Evolutionary conservation across 2,797 vertebrate species (phyloP).

Genomic region (Danio aesculapii): DNA sequence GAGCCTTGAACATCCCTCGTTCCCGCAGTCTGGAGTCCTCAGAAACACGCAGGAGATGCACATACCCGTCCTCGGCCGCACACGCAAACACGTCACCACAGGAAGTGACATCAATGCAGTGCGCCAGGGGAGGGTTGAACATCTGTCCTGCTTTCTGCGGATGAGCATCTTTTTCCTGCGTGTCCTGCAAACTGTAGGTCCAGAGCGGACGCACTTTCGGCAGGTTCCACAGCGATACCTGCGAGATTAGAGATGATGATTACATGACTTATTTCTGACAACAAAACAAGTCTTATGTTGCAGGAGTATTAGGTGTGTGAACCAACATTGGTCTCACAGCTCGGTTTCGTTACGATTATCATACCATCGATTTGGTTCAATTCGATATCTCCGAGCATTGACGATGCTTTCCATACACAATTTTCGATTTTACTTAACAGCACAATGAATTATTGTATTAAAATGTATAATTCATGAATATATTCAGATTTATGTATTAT

Average conservation of each 20-base stretch:
- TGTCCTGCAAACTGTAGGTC: constrained; percentile 89
- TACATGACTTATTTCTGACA: neutral
- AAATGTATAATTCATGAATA: no score
- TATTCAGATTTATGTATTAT: no score
- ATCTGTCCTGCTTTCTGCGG: constrained; percentile 82
- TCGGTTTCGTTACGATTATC: no score
- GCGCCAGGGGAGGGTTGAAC: constrained; percentile 92
- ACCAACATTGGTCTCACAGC: no score
- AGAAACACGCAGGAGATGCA: constrained; percentile 87
- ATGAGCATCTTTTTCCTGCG: constrained; percentile 71
- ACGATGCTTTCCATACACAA: no score
- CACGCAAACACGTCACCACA: constrained; percentile 91
- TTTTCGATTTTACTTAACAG: no score
- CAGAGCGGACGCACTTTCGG: constrained; percentile 93
- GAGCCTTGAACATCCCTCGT: constrained; percentile 83
- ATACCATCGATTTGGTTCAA: no score
- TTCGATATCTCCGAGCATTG: no score
- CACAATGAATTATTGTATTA: no score
- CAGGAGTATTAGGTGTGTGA: no score
- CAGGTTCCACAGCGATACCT: constrained; percentile 95
- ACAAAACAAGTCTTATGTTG: no score
- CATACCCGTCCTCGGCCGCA: constrained; percentile 90
- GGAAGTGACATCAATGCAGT: constrained; percentile 86
- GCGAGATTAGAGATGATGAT: neutral
- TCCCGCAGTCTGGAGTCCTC: constrained; percentile 84